Percentiles rank a stretch among this genome's conserved stretches.
Evolutionary conservation across 2,888 invertebrate species (phyloP).

Genomic region (Agrochola lychnidis): DNA sequence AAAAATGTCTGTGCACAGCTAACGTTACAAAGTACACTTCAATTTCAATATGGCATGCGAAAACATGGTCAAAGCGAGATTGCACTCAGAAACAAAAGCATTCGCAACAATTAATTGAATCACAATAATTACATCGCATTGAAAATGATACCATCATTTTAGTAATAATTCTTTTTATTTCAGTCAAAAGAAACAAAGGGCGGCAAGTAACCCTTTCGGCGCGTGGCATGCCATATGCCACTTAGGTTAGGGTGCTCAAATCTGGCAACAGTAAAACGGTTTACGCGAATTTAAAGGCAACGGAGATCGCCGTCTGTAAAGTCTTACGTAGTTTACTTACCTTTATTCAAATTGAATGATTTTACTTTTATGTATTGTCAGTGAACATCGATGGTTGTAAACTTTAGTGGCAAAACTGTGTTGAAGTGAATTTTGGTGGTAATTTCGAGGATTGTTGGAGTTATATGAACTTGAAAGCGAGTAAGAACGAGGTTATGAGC

Average conservation of each 20-base stretch:
- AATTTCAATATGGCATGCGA: slow-evolving; percentile 86
- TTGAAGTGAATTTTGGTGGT: slow-evolving; percentile 30
- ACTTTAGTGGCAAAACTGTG: slow-evolving; percentile 34
- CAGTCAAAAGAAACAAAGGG: slow-evolving; percentile 82
- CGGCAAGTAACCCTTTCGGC: slow-evolving; percentile 81
- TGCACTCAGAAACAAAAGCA: slow-evolving; percentile 84
- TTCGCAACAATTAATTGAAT: slow-evolving; percentile 87
- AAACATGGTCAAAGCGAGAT: slow-evolving; percentile 87
- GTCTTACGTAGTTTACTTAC: slow-evolving; percentile 49
- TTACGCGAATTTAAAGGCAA: slow-evolving; percentile 65
- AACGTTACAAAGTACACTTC: slow-evolving; percentile 76
- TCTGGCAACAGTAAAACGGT: slow-evolving; percentile 70
- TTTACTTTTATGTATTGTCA: slow-evolving; percentile 58
- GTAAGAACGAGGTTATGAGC: not conserved
- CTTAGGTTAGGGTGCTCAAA: slow-evolving; percentile 71
- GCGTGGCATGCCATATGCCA: slow-evolving; percentile 85
- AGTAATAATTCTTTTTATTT: slow-evolving; percentile 79
- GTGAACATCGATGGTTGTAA: slow-evolving; percentile 47
- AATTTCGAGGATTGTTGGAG: slow-evolving; percentile 24
- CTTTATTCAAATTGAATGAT: slow-evolving; percentile 70
- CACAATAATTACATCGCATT: slow-evolving; percentile 87
- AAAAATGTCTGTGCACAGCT: slow-evolving; percentile 70
- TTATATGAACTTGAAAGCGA: not conserved
- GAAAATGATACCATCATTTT: slow-evolving; percentile 88
- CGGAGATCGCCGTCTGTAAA: slow-evolving; percentile 59